Base-by-base conservation (phyloP, 2,797 vertebrate genomes). In the Ptychobarbus kaznakovi region DNA sequence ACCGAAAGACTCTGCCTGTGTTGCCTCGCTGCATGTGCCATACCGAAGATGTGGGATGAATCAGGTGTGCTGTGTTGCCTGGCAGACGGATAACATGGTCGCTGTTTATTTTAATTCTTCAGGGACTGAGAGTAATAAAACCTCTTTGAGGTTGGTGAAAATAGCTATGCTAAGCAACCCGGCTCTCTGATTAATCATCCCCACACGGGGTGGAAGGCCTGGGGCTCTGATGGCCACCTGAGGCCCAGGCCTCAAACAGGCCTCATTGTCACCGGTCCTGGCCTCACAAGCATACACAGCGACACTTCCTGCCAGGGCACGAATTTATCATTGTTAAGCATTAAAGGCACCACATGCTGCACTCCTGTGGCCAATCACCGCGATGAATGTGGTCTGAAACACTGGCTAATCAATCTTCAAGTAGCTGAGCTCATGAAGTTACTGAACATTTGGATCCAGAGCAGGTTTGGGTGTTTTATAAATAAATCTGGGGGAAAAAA, bases 121-220 rank as follows among this genome's bases (percentile, higher is more conserved):
- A 58, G 89, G 86, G 83, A 89, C 81, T 53, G 70, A 18, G 66
- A 10, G 86, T 56, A 88, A 91, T 91, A 82, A 92, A 93, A 90
- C 32, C 81, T 90, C 90, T 91, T 92, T 93, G 90, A 93, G 89
- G 65, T 65, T 53, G 20, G 12, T 40, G n/a, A 40, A 80, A 88
- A 84, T 65, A 82, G 82, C 84, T 72, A 86, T 4, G 74, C 65
- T 86, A 76, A 49, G 84, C 63, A 42, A 81, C 66, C 38, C 18
- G 65, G 74, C 46, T 32, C 2, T 42, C 69, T 88, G 90, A 94
- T 94, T 92, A 91, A 94, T 93, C 93, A 94, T 89, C 81, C 80
- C 74, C 90, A 92, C 28, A 87, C 38, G 88, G 81, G 86, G 88
- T 89, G 86, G 90, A 89, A 82, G 79, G 84, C 90, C 82, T 8